Percentiles rank a stretch among this genome's conserved stretches.
These are phyloP conservation scores for Oreonectes daqikongensis DNA, from an alignment of 2,797 vertebrate species.

Conservation along the genomic window DNA sequence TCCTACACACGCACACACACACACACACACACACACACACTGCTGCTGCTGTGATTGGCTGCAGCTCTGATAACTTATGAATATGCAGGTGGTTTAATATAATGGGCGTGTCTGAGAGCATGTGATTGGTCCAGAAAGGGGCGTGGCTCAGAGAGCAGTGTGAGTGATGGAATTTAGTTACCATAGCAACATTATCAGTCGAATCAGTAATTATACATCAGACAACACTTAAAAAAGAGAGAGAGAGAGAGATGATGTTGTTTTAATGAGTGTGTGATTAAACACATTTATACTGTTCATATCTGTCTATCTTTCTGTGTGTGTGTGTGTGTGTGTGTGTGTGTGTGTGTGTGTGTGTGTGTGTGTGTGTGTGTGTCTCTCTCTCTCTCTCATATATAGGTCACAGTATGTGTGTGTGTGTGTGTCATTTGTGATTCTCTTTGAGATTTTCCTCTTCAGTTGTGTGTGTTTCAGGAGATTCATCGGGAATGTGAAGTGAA, in stretches of 20 bases:
- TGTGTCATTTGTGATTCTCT: not conserved
- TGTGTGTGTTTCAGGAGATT: not conserved
- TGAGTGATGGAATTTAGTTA: not conserved
- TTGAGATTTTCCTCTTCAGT: conserved; percentile 4
- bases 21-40: conserved; percentile 26
- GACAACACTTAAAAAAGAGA: not conserved
- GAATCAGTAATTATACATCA: conserved; percentile 10
- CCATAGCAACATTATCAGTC: conserved; percentile 4
- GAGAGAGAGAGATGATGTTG: not conserved
- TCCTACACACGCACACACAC: not conserved
- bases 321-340: not conserved
- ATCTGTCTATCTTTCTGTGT: not conserved
- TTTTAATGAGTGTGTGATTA: no score
- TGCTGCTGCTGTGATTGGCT: not conserved
- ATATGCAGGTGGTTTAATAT: conserved; percentile 3
- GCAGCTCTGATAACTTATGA: conserved; percentile 4
- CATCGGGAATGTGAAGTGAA: not conserved
- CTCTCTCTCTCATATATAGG: not conserved
- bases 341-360: not conserved
- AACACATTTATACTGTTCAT: not conserved
- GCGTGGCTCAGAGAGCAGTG: conserved; percentile 7
- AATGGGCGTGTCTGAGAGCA: not conserved
- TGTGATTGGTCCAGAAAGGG: not conserved
- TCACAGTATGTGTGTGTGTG: conserved; percentile 7
- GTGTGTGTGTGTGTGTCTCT: not conserved